These are phyloP conservation scores for Corbicula japonica DNA, from an alignment of 2,888 invertebrate species.

Conservation along the genomic window DNA sequence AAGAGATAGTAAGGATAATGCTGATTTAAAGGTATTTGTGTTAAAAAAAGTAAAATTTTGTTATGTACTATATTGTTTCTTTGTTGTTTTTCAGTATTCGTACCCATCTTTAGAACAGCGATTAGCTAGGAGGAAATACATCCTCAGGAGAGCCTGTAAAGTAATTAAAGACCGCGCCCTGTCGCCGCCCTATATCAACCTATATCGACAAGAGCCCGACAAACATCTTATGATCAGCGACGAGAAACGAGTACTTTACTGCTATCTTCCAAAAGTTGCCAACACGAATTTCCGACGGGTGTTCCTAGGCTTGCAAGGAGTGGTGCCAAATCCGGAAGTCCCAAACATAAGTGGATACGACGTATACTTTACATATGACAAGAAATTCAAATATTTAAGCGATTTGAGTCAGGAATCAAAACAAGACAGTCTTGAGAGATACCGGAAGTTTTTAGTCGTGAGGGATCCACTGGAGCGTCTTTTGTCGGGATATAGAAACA, in stretches of 20 bases:
- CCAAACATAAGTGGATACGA: conserved; percentile 69
- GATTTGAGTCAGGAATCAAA: conserved; percentile 87
- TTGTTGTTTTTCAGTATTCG: too few relatives aligned
- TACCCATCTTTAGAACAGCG: too few relatives aligned
- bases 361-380: conserved; percentile 71
- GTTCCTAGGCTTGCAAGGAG: conserved; percentile 92
- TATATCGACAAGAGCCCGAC: conserved; percentile 35
- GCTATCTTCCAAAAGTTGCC: conserved; percentile 96
- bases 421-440: conserved; percentile 91
- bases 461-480: conserved; percentile 96
- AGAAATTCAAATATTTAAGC: conserved; percentile 68
- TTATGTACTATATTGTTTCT: too few relatives aligned
- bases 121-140: too few relatives aligned
- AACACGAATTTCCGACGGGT: conserved; percentile 98
- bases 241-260: conserved; percentile 94
- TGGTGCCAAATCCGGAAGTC: conserved; percentile 67
- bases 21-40: too few relatives aligned
- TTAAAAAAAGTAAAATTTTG: too few relatives aligned
- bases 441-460: conserved; percentile 94
- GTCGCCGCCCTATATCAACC: not conserved
- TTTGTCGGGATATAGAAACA: conserved; percentile 96
- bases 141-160: not conserved
- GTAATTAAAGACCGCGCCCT: not conserved
- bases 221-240: conserved; percentile 89
- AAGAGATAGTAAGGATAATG: too few relatives aligned